Evolutionary conservation across 2,797 vertebrate species (phyloP).

Genomic region (Echeneis naucrates): DNA sequence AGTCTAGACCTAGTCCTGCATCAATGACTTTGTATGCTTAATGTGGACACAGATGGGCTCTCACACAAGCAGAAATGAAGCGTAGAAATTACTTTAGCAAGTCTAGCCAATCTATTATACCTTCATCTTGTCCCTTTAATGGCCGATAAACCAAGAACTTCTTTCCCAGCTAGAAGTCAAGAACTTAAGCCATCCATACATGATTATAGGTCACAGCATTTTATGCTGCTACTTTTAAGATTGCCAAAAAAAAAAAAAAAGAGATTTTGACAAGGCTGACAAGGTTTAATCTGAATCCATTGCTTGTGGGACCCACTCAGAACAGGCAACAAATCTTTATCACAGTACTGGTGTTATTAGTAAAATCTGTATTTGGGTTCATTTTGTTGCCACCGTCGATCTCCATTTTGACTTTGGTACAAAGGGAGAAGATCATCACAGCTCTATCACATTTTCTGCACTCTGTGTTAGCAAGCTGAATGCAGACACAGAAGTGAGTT

Average conservation of each 20-base stretch:
- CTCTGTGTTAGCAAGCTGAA: conserved; percentile 60
- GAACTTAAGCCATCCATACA: not conserved
- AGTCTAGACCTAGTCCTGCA: not conserved
- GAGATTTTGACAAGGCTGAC: not conserved
- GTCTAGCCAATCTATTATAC: not conserved
- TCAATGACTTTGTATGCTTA: not conserved
- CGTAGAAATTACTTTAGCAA: not conserved
- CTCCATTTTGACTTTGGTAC: conserved; percentile 46
- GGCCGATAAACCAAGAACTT: not conserved
- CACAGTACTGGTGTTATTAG: not conserved
- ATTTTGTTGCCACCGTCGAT: conserved; percentile 41
- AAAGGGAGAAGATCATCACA: conserved; percentile 46
- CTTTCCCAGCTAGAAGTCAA: not conserved
- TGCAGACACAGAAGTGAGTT: conserved; percentile 69
- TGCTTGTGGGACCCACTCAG: not conserved
- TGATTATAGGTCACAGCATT: not conserved
- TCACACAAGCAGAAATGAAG: not conserved
- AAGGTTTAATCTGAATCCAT: conserved; percentile 6
- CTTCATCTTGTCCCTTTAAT: not conserved
- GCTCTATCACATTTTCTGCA: conserved; percentile 51
- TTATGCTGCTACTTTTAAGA: too few relatives aligned
- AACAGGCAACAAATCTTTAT: not conserved
- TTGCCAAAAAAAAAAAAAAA: not conserved
- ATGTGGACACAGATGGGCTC: not conserved
- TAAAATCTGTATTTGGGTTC: not conserved